phyloP scores from a whole-genome alignment of 2,113 vertebrate species.

The Cheilinus undulatus region DNA sequence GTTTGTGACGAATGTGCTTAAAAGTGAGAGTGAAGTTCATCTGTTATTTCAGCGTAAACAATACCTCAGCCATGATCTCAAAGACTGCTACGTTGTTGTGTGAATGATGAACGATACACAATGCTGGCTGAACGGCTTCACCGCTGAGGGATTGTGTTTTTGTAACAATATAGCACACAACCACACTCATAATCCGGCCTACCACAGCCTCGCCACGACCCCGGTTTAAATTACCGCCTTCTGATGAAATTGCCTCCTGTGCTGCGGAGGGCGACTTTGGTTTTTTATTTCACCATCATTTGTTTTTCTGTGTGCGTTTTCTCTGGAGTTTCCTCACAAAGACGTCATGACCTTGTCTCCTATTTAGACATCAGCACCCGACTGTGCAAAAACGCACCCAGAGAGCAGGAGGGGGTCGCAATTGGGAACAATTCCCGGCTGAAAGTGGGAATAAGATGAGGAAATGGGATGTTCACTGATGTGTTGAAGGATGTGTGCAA shows the following conservation, averaged over 20 bases:
- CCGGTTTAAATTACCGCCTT: constrained; percentile 70
- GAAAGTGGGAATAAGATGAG: constrained; percentile 34
- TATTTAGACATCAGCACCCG: constrained; percentile 36
- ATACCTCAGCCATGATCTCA: constrained; percentile 48
- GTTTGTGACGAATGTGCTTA: constrained; percentile 52
- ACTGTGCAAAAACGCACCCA: constrained; percentile 12
- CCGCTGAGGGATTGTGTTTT: constrained; percentile 5
- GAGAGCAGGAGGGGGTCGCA: neutral
- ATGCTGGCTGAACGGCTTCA: constrained; percentile 26
- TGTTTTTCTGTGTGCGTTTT: constrained; percentile 48
- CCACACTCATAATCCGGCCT: neutral
- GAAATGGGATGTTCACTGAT: too few species aligned
- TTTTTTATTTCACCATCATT: constrained; percentile 67
- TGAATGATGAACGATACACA: constrained; percentile 49
- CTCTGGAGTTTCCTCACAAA: constrained; percentile 50
- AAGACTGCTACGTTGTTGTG: constrained; percentile 1
- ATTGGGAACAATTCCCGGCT: constrained; percentile 42
- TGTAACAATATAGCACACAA: constrained; percentile 19
- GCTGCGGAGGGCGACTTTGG: constrained; percentile 30
- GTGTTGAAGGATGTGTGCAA: too few species aligned
- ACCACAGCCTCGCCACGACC: constrained; percentile 33
- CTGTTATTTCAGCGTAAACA: constrained; percentile 58
- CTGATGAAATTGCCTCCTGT: constrained; percentile 66
- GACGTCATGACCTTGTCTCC: constrained; percentile 61
- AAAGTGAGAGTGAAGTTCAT: constrained; percentile 53